Conservation (phyloP, 2,113 vertebrate species). For the Neotragus pygmaeus region DNA sequence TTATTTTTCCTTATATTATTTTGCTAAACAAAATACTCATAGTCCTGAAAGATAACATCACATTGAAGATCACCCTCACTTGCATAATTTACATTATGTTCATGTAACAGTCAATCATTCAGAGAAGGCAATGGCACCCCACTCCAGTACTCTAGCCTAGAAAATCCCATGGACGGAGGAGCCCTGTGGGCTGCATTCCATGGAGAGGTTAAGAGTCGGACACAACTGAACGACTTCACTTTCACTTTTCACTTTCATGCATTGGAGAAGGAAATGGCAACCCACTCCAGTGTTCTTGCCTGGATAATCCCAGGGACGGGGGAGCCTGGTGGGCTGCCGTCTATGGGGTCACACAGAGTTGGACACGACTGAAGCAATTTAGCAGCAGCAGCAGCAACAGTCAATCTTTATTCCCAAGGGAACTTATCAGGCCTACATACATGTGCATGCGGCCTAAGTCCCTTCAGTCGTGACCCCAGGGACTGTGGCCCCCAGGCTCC, state of each 20-base stretch:
- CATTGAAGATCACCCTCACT: not conserved
- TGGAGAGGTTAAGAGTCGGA: not conserved
- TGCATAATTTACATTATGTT: not conserved
- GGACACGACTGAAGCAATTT: rapidly evolving
- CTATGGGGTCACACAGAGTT: rapidly evolving
- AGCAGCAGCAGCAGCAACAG: not conserved
- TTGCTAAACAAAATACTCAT: not conserved
- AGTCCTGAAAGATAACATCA: not conserved
- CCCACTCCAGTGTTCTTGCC: not conserved
- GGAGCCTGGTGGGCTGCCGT: not conserved
- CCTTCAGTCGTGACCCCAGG: not conserved
- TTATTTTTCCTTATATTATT: not conserved
- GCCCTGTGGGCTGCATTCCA: not conserved
- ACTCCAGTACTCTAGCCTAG: not conserved
- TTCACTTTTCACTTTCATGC: not conserved
- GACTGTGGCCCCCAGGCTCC: not conserved
- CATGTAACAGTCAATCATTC: not conserved
- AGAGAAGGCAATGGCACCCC: not conserved
- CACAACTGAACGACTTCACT: not conserved
- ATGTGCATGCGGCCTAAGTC: not conserved
- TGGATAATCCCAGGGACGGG: not conserved
- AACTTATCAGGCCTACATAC: not conserved
- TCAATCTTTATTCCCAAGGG: not conserved
- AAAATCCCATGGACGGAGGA: not conserved
- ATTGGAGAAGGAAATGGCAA: not conserved